These are phyloP conservation scores for Carduelis carduelis DNA, from an alignment of 2,797 vertebrate species.

Conservation along the genomic window DNA sequence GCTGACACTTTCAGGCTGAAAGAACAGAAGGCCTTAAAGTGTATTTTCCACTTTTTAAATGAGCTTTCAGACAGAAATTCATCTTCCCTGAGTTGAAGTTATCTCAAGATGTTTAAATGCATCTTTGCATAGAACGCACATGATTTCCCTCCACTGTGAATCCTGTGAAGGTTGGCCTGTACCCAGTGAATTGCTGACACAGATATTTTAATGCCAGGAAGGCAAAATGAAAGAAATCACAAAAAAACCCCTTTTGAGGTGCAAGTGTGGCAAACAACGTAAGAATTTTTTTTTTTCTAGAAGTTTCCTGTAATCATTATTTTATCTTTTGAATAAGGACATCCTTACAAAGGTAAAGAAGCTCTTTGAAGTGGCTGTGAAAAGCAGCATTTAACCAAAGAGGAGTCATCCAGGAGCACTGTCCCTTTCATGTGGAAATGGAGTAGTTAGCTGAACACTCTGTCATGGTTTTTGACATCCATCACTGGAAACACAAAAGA, in stretches of 20 bases:
- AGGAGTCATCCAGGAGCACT: background rate
- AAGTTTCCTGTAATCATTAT: background rate
- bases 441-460: background rate
- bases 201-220: background rate
- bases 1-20: background rate
- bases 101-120: background rate
- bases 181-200: background rate
- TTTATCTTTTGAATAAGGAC: background rate
- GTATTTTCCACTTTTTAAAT: background rate
- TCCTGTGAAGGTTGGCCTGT: background rate
- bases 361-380: background rate
- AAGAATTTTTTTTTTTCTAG: background rate
- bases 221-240: background rate
- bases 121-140: background rate
- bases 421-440: background rate
- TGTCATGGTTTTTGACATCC: background rate
- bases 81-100: background rate
- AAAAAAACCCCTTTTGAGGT: background rate
- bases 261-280: background rate
- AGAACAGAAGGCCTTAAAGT: background rate
- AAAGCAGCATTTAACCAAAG: background rate
- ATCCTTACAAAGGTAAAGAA: background rate
- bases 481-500: background rate
- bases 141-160: background rate
- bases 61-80: background rate